Conservation (phyloP, 1,140 invertebrate species). For the Pollicipes pollicipes region DNA sequence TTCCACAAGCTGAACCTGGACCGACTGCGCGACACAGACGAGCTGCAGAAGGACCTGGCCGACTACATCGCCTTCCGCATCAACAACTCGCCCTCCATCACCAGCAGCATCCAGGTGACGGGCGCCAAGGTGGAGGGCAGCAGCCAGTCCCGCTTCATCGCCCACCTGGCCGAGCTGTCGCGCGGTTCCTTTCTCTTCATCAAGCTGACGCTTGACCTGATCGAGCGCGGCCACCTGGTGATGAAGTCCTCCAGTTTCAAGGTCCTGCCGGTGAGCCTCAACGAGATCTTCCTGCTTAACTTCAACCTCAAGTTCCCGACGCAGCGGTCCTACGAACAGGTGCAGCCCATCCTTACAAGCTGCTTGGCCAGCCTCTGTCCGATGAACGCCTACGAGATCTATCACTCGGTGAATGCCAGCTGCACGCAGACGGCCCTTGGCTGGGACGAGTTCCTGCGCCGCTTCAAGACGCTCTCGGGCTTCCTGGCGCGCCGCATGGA, state of each 20-base stretch:
- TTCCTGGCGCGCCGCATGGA: slow-evolving; percentile 75
- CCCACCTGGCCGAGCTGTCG: slow-evolving; percentile 61
- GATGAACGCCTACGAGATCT: slow-evolving; percentile 73
- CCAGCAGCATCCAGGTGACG: slow-evolving; percentile 20
- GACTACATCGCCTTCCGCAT: slow-evolving; percentile 72
- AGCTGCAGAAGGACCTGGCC: slow-evolving; percentile 41
- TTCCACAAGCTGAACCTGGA: slow-evolving; percentile 37
- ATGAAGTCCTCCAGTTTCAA: slow-evolving; percentile 84
- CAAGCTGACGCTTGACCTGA: slow-evolving; percentile 79
- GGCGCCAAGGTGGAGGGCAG: slow-evolving; percentile 38
- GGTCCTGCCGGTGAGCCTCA: slow-evolving; percentile 72
- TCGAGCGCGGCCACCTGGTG: slow-evolving; percentile 79
- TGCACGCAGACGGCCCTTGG: slow-evolving; percentile 48
- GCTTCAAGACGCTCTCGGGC: slow-evolving; percentile 41
- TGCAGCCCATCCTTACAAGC: slow-evolving; percentile 60
- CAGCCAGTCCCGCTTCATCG: slow-evolving; percentile 45
- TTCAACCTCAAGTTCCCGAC: slow-evolving; percentile 86
- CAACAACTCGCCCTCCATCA: slow-evolving; percentile 37
- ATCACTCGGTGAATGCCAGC: slow-evolving; percentile 77
- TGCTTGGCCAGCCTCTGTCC: slow-evolving; percentile 80
- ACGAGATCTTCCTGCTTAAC: slow-evolving; percentile 79
- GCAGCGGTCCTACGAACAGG: slow-evolving; percentile 70
- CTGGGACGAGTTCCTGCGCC: slow-evolving; percentile 69
- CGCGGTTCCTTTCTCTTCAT: slow-evolving; percentile 80
- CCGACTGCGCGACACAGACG: slow-evolving; percentile 18